A percentile compares a stretch with the other conserved stretches of the same genome.
phyloP scores from a whole-genome alignment of 2,888 invertebrate genomes.

The Rotaria magnacalcarata region DNA sequence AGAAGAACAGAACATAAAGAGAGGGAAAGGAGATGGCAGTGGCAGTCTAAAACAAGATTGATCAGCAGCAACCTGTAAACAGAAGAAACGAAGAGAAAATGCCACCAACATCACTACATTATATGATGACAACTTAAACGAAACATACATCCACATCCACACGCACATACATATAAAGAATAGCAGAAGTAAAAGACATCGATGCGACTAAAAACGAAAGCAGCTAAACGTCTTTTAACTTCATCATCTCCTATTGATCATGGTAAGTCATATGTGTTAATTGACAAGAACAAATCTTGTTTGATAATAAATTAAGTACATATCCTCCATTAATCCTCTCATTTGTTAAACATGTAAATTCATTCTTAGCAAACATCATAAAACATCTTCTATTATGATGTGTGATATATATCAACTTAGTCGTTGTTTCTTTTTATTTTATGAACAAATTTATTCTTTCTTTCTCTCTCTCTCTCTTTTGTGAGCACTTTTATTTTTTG shows the following conservation, averaged over 20 bases:
- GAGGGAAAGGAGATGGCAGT: conserved; percentile 22
- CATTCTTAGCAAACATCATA: not conserved
- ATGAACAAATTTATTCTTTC: too few species aligned
- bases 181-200: conserved; percentile 5
- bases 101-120: conserved; percentile 9
- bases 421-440: too few species aligned
- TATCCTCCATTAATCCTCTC: not conserved
- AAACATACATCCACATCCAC: not conserved
- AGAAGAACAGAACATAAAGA: conserved; percentile 26
- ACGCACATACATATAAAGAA: not conserved
- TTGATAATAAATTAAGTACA: conserved; percentile 7
- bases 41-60: conserved; percentile 15
- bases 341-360: not conserved
- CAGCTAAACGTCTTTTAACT: conserved; percentile 8
- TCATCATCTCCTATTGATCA: not conserved
- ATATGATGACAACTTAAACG: conserved; percentile 29
- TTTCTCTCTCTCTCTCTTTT: too few species aligned
- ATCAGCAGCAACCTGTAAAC: conserved; percentile 31
- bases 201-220: conserved; percentile 20
- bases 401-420: too few species aligned
- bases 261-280: not conserved
- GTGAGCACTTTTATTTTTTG: too few species aligned
- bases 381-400: too few species aligned
- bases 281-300: conserved; percentile 7
- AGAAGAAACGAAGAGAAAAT: conserved; percentile 28